Evolutionary conservation across 2,797 vertebrate species (phyloP), one percentile per base, ranked within the genome.

Genomic region (Chromobotia macracanthus): DNA sequence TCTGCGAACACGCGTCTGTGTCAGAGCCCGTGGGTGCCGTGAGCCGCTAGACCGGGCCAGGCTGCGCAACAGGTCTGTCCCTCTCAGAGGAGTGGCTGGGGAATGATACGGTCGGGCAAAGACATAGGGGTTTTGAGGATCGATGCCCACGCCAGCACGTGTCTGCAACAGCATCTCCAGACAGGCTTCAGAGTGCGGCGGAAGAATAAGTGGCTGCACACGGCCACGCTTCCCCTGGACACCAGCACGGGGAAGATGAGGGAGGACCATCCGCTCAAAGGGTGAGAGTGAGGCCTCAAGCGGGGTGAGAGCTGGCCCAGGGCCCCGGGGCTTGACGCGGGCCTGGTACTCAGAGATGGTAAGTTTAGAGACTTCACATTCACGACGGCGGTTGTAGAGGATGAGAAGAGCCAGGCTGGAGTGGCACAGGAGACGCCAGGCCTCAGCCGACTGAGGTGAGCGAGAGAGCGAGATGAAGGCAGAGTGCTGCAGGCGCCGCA

Each of bases 311-410:
- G 91, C 87, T 0, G 90, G 89, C 8, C 89, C 83, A 0, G 91
- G 91, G 75, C 87, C 89, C 80, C 91, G 93, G 6, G 94, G 92
- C 28, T 87, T 91, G 53, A 92, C 72, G 0, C 94, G 93, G 5
- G 89, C 75, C 0, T 85, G 89, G 66, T 94, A 95, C 73, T 94
- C 93, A 0, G 84, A 75, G 18, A 95, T 92, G 55, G 89, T 91
- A 58, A 95, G 87, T 87, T 95, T 95, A 81, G 94, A 94, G 63
- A 94, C 94, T 86, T 95, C 94, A 12, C 93, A 94, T 86, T 95
- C 94, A 0, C 94, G 93, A 0, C 94, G 87, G 0, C 94, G 90
- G 85, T 95, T 95, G 85, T 93, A 95, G 21, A 95, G 88, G 85
- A 95, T 95, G 66, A 95, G 92, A 23, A 94, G 92, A 0, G 92